Conservation (phyloP, 2,113 vertebrate genomes). For the Desmodus rotundus region DNA sequence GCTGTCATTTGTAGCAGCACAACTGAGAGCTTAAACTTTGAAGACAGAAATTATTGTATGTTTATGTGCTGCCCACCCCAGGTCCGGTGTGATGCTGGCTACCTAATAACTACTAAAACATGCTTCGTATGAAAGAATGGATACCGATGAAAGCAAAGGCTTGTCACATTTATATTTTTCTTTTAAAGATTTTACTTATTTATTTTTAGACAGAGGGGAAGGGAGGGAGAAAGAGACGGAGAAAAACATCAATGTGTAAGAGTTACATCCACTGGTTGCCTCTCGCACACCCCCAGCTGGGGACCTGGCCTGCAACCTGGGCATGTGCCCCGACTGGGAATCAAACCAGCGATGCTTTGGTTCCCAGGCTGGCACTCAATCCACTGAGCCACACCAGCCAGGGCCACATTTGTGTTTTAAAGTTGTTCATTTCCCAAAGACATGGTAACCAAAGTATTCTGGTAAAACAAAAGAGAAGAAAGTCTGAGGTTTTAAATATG, state of each 20-base stretch:
- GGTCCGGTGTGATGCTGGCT: neutral
- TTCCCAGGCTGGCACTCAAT: too few relatives aligned
- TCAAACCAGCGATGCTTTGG: too few relatives aligned
- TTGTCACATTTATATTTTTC: neutral
- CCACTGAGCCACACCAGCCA: too few relatives aligned
- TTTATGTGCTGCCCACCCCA: neutral
- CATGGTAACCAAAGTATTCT: neutral
- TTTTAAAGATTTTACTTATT: neutral
- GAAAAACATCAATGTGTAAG: too few relatives aligned
- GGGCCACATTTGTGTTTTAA: neutral
- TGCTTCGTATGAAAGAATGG: neutral
- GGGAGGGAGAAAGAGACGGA: too few relatives aligned
- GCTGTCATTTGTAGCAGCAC: neutral
- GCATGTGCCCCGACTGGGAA: too few relatives aligned
- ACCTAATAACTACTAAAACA: neutral
- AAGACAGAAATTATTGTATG: neutral
- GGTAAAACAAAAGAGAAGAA: constrained; percentile 43
- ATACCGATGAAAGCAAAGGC: neutral
- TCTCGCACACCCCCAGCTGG: too few relatives aligned
- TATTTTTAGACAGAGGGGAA: too few relatives aligned
- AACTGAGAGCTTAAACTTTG: neutral
- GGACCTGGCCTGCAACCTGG: too few relatives aligned
- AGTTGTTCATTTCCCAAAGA: neutral
- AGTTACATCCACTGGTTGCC: too few relatives aligned
- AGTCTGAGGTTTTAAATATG: constrained; percentile 35